phyloP scores from a whole-genome alignment of 2,113 vertebrate species.

The Ornithorhynchus anatinus region DNA sequence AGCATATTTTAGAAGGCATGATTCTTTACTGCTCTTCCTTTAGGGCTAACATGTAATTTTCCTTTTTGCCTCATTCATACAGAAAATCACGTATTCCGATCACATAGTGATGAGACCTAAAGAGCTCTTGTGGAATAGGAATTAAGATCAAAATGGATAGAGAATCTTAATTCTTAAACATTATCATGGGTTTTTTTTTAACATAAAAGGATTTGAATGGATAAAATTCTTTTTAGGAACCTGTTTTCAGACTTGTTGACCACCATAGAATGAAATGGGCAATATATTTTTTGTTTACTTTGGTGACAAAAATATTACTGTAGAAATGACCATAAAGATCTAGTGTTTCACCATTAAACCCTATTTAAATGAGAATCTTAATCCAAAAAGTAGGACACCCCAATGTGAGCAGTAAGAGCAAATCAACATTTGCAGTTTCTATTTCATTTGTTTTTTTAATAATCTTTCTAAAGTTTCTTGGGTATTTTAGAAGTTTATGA shows the following conservation, averaged over 20 bases:
- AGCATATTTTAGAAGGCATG: too few species aligned
- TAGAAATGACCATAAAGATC: too few species aligned
- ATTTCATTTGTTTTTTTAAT: not conserved
- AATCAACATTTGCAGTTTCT: not conserved
- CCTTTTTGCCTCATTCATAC: slow-evolving; percentile 56
- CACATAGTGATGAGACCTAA: slow-evolving; percentile 50
- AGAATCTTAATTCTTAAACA: slow-evolving; percentile 60
- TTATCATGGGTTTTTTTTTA: slow-evolving; percentile 33
- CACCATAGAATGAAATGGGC: slow-evolving; percentile 49
- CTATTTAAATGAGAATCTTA: not conserved
- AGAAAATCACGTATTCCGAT: slow-evolving; percentile 45
- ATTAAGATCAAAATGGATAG: slow-evolving; percentile 64
- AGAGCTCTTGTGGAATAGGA: slow-evolving; percentile 54
- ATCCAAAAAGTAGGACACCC: not conserved
- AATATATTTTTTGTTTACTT: too few species aligned
- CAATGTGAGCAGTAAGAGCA: not conserved
- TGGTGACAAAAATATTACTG: too few species aligned
- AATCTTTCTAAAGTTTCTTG: not conserved
- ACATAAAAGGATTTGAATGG: slow-evolving; percentile 57
- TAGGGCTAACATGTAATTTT: slow-evolving; percentile 12
- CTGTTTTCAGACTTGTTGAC: slow-evolving; percentile 40
- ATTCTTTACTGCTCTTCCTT: slow-evolving; percentile 25
- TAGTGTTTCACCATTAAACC: too few species aligned
- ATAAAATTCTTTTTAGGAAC: slow-evolving; percentile 54
- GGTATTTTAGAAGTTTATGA: not conserved